Conservation (phyloP, 2,113 vertebrate species). For the Clarias macrocephalus region DNA sequence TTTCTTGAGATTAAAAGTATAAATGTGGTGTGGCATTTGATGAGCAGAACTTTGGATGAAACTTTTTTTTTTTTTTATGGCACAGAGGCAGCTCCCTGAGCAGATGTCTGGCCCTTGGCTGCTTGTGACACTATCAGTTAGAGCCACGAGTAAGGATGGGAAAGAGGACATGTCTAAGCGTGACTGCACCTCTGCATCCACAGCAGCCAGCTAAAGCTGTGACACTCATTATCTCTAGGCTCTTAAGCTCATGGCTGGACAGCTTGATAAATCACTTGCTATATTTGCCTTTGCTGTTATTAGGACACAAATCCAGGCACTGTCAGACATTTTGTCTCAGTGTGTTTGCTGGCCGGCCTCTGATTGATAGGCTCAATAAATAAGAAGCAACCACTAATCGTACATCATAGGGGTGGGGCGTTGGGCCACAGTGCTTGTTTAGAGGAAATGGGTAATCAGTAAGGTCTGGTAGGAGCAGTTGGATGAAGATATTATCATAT, state of each 20-base stretch:
- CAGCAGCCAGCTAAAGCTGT: constrained; percentile 39
- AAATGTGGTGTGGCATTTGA: not conserved
- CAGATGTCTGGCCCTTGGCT: not conserved
- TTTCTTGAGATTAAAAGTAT: not conserved
- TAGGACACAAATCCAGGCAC: constrained; percentile 58
- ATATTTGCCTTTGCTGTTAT: constrained; percentile 64
- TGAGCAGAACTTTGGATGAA: not conserved
- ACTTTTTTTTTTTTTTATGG: not conserved
- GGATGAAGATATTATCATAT: not conserved
- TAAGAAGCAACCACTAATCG: constrained; percentile 50
- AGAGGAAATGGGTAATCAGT: constrained; percentile 10
- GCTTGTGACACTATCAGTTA: not conserved
- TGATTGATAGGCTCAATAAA: constrained; percentile 62
- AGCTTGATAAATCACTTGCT: constrained; percentile 60
- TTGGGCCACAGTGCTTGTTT: not conserved
- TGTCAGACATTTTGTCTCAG: constrained; percentile 55
- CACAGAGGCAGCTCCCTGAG: not conserved
- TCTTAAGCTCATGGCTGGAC: constrained; percentile 36
- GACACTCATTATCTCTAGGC: constrained; percentile 51
- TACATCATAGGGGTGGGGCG: constrained; percentile 53
- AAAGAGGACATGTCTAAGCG: not conserved
- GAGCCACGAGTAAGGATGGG: not conserved
- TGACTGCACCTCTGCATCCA: not conserved
- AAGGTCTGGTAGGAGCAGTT: constrained; percentile 16
- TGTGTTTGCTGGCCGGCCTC: constrained; percentile 45